Evolutionary conservation across 1,140 invertebrate species (phyloP), one percentile per base, ranked within the genome.

Genomic region (Trichomalopsis sarcophagae): DNA sequence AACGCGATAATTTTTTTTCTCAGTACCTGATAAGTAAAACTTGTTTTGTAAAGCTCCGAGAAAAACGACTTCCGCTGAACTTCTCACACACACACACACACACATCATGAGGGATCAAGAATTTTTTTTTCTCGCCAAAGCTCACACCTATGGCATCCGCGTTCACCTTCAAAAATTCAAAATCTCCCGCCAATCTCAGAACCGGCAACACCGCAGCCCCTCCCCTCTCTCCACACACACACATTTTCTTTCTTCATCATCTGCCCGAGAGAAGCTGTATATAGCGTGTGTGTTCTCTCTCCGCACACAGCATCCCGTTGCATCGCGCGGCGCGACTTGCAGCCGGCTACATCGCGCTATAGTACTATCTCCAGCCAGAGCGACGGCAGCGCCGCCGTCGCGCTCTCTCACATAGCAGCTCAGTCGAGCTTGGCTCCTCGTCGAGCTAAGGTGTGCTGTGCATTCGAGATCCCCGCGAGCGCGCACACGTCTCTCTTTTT

Each of bases 381-480:
- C 6, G 55, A 62, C 17, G 3, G 17, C 55, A 62, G 55, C 55
- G 55, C 55, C 55, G 17, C 55, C 5, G 17, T 7, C 55, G 55
- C 21, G 14, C 55, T 62, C 21, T 62, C 55, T 62, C 55, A 21
- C 17, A 62, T 17, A 17, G 6, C 17, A 27, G 27, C 55, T 89
- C 91, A 92, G 92, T 93, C 88, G 90, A 89, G 89, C 90, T 92
- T 88, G 89, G 86, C 81, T 90, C 89, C 88, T 87, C 88, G 86
- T 90, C 84, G 87, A 82, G 88, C 85, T 82, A 69, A 87, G 89
- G 50, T 82, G 81, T 76, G 77, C 62, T 23, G 81, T 44, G 84
- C 27, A 81, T 69, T 44, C 9, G 84, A 27, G 82, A 14, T 23
- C 17, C 10, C 4, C n/a, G 75, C 13, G 75, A 17, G 75, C 40